Base-by-base conservation (phyloP, 2,888 invertebrate genomes). In the Drosophila subsilvestris region DNA sequence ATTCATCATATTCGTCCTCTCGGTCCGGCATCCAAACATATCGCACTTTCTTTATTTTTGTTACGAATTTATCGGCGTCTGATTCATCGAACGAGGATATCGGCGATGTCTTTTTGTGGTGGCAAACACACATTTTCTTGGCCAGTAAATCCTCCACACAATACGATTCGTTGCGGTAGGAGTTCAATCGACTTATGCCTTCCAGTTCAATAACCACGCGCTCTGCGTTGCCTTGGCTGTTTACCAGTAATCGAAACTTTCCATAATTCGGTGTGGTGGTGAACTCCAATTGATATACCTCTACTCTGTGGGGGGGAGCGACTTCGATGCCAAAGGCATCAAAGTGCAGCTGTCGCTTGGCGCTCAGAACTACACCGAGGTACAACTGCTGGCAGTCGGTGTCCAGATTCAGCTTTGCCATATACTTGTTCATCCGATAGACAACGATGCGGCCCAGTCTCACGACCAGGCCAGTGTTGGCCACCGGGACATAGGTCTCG, bases 401-500 rank as follows among this genome's bases (percentile, higher is more conserved):
- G 1, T 18, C 17, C 5, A 65, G 17, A 14, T 50, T 20, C 18
- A 53, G 29, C 12, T 14, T n/a, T 6, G 4, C 18, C 27, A 76
- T 4, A n/a, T 59, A 61, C 18, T 18, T 45, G 22, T 75, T 72
- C 32, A 89, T 87, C 9, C 75, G 71, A 27, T 74, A 66, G 1
- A 88, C 42, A 0, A 78, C 44, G 18, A 69, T 54, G 17, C 92
- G 78, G 0, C 90, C 76, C 56, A 94, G 93, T 48, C 51, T 32
- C 10, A 57, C 53, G 0, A 76, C 54, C 0, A 44, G 20, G 0
- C 44, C 55, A 0, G 92, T 91, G 77, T 94, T 93, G 0, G 5
- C 0, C 1, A 70, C 48, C 29, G 54, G 32, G 0, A 27, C 32
- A 2, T 57, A 93, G 93, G 70, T 91, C 47, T 94, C 94, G 83